Percentiles rank a stretch among this genome's conserved stretches.
Conservation (phyloP, 2,888 invertebrate species). For the Drosophila mettleri region DNA sequence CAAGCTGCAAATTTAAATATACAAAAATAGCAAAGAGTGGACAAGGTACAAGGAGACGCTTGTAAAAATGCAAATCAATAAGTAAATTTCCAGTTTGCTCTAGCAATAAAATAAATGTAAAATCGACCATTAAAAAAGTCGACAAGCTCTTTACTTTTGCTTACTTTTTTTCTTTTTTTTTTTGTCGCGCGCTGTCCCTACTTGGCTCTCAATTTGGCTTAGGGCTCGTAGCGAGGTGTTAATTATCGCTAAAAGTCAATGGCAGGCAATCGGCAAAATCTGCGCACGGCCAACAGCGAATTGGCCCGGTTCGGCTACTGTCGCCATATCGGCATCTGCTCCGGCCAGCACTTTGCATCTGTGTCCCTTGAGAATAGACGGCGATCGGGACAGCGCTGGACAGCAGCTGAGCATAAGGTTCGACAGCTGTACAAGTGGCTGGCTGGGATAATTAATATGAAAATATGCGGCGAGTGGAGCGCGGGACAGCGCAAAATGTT, state of each 20-base stretch:
- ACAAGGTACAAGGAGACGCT: conserved; percentile 63
- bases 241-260: conserved; percentile 81
- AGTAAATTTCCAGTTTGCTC: conserved; percentile 67
- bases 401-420: conserved; percentile 14
- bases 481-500: conserved; percentile 62
- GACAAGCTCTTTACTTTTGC: conserved; percentile 48
- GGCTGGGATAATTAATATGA: conserved; percentile 76
- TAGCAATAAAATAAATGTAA: conserved; percentile 77
- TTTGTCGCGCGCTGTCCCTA: conserved; percentile 45
- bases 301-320: conserved; percentile 49
- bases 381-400: conserved; percentile 1
- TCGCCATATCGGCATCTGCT: conserved; percentile 50
- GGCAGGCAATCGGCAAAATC: conserved; percentile 77
- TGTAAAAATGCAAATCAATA: conserved; percentile 80
- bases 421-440: conserved; percentile 68
- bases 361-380: conserved; percentile 40
- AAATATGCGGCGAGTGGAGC: conserved; percentile 65
- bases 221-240: conserved; percentile 71
- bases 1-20: conserved; percentile 70
- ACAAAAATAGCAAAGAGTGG: conserved; percentile 69
- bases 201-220: conserved; percentile 67
- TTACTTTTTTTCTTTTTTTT: conserved; percentile 29
- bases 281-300: conserved; percentile 62
- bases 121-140: conserved; percentile 60
- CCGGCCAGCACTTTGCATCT: conserved; percentile 49